Evolutionary conservation across 2,113 vertebrate species (phyloP).

Genomic region (Mirza zaza): DNA sequence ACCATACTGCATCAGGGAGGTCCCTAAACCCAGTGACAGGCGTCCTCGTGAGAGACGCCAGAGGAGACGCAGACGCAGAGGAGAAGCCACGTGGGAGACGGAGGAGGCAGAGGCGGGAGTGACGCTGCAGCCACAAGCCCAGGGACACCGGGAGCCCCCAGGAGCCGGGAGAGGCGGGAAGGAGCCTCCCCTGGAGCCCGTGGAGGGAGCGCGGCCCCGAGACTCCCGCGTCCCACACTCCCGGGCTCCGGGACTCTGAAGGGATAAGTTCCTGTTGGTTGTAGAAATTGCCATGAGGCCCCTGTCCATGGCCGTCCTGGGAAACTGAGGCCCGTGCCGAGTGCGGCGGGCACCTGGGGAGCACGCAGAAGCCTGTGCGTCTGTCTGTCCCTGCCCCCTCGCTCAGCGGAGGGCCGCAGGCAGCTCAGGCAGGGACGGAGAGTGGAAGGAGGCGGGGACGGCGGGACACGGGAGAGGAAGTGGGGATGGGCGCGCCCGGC

Average conservation of each 20-base stretch:
- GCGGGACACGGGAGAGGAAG: background rate
- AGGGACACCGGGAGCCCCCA: too few species aligned
- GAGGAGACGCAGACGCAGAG: background rate
- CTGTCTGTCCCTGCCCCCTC: background rate
- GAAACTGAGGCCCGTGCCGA: background rate
- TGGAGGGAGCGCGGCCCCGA: background rate
- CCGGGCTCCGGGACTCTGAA: background rate
- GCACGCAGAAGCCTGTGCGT: background rate
- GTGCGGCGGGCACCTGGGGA: background rate
- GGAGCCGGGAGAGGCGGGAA: too few species aligned
- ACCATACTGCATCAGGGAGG: too few species aligned
- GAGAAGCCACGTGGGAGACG: too few species aligned
- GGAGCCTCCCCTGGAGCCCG: too few species aligned
- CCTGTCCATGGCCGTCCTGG: background rate
- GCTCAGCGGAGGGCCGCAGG: background rate
- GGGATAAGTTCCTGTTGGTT: background rate
- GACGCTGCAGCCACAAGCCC: background rate
- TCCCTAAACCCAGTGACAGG: fast-evolving
- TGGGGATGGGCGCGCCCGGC: too few species aligned
- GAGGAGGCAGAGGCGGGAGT: too few species aligned
- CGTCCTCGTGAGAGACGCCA: background rate
- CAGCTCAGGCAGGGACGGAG: background rate
- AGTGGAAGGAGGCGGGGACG: fast-evolving
- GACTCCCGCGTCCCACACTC: background rate
- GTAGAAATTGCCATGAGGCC: background rate